Percentiles rank a stretch among this genome's conserved stretches.
These are phyloP conservation scores for Eumeta japonica DNA, from an alignment of 1,140 invertebrate species.

Conservation along the genomic window DNA sequence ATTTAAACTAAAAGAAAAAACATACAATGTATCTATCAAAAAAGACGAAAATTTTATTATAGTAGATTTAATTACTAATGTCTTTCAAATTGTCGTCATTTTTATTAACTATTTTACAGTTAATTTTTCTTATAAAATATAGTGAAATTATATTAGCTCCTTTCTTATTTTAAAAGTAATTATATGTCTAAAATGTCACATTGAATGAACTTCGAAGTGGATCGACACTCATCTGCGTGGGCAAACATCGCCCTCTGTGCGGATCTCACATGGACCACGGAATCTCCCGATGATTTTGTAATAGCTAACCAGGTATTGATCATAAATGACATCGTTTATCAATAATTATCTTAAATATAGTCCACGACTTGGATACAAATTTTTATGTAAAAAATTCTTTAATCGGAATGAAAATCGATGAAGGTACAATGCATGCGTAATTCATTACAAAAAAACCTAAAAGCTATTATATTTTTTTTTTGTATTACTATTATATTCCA, in stretches of 20 bases:
- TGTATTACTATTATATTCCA: no score
- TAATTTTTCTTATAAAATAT: slow-evolving; percentile 45
- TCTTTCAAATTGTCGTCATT: slow-evolving; percentile 52
- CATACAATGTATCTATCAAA: slow-evolving; percentile 50
- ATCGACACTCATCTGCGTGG: slow-evolving; percentile 48
- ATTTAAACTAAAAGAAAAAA: slow-evolving; percentile 48
- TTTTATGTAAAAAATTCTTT: no score
- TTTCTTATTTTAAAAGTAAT: slow-evolving; percentile 43
- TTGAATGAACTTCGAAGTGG: slow-evolving; percentile 55
- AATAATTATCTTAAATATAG: no score
- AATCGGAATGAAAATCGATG: no score
- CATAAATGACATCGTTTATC: no score
- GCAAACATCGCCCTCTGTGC: slow-evolving; percentile 52
- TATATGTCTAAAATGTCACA: slow-evolving; percentile 47
- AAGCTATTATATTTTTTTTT: no score
- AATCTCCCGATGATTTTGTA: slow-evolving; percentile 48
- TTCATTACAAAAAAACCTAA: no score
- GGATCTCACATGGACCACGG: slow-evolving; percentile 47
- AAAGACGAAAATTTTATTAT: slow-evolving; percentile 53
- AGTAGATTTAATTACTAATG: slow-evolving; percentile 51
- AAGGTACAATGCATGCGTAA: no score
- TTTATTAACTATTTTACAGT: slow-evolving; percentile 49
- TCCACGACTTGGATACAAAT: no score
- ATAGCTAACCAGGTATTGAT: slow-evolving; percentile 43
- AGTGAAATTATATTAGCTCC: slow-evolving; percentile 44